These are phyloP conservation scores for Dasysyrphus albostriatus DNA, from an alignment of 2,888 invertebrate species.

Conservation along the genomic window DNA sequence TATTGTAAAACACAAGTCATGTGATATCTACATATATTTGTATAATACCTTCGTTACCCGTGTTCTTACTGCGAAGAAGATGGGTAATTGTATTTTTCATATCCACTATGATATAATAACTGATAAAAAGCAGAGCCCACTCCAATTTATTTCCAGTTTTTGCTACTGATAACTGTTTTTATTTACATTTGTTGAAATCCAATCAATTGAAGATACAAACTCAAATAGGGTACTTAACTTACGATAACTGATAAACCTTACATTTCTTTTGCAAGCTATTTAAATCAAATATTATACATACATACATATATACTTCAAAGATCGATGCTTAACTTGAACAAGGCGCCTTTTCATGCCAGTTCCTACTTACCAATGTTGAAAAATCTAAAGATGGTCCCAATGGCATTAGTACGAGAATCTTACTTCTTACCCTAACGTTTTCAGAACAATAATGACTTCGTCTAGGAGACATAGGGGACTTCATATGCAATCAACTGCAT, in stretches of 20 bases:
- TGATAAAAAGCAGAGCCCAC: conserved; percentile 6
- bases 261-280: not conserved
- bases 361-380: too few relatives aligned
- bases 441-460: too few relatives aligned
- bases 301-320: too few relatives aligned
- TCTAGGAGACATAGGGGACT: too few relatives aligned
- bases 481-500: too few relatives aligned
- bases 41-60: too few relatives aligned
- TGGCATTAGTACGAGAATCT: too few relatives aligned
- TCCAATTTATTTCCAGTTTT: conserved; percentile 7
- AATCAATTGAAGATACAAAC: not conserved
- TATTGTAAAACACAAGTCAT: not conserved
- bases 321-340: too few relatives aligned
- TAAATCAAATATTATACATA: not conserved
- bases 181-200: not conserved
- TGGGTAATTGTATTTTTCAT: not conserved
- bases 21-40: not conserved
- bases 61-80: not conserved
- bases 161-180: not conserved
- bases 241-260: not conserved
- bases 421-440: too few relatives aligned
- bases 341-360: too few relatives aligned
- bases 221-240: not conserved
- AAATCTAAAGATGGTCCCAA: too few relatives aligned
- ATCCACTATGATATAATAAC: conserved; percentile 4